Percentiles rank a stretch among this genome's conserved stretches.
Evolutionary conservation across 2,113 vertebrate species (phyloP).

Genomic region (Fukomys damarensis): DNA sequence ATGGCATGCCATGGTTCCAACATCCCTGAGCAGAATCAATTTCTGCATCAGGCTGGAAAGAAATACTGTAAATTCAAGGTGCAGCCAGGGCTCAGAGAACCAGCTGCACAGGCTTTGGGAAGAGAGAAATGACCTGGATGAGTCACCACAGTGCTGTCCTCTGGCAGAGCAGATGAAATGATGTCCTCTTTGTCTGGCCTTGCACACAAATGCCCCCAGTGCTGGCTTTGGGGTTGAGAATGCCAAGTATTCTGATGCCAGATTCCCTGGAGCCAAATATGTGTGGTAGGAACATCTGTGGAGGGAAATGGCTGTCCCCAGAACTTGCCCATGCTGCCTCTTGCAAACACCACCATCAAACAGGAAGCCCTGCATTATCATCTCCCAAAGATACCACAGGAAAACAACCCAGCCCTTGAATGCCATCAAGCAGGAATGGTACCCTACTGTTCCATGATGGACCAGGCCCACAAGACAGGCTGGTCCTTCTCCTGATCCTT

Average conservation of each 20-base stretch:
- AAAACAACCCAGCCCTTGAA: neutral
- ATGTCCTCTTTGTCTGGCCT: neutral
- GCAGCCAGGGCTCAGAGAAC: neutral
- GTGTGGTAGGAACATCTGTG: neutral
- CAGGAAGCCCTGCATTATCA: neutral
- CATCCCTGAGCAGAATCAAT: conserved; percentile 55
- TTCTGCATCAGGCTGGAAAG: conserved; percentile 37
- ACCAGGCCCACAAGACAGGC: neutral
- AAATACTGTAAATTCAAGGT: neutral
- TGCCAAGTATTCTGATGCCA: accelerated
- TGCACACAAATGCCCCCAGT: neutral
- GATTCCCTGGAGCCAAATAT: neutral
- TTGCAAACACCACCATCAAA: neutral
- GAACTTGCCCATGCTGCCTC: neutral
- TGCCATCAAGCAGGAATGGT: accelerated
- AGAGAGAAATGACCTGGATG: neutral
- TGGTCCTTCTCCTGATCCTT: neutral
- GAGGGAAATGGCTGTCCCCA: neutral
- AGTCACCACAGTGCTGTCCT: neutral
- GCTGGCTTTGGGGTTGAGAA: neutral
- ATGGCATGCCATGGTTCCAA: neutral
- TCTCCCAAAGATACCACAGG: neutral
- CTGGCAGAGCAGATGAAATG: conserved; percentile 14
- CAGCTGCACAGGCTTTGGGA: accelerated
- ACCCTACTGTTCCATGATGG: neutral